phyloP scores from a whole-genome alignment of 2,113 vertebrate species.

The Chlorocebus sabaeus region DNA sequence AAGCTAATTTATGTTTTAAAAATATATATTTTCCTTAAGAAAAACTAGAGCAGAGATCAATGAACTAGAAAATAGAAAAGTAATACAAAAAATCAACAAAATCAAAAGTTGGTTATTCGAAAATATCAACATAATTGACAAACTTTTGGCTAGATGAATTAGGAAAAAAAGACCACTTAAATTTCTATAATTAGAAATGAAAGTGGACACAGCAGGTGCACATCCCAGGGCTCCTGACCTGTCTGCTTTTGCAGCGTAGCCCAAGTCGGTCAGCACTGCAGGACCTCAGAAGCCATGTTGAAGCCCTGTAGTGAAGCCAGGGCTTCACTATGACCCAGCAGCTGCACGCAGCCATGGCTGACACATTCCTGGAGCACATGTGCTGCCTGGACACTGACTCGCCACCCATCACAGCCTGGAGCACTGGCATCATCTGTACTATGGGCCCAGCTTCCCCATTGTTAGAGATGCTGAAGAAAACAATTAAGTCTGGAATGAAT shows the following conservation, averaged over 20 bases:
- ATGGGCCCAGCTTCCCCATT: constrained; percentile 95
- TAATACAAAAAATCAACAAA: background rate
- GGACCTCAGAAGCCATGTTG: constrained; percentile 80
- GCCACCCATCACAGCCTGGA: constrained; percentile 90
- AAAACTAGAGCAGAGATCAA: background rate
- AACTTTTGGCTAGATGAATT: background rate
- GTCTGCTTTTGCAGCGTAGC: too few relatives aligned
- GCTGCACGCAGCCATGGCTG: constrained; percentile 94
- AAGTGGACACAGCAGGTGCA: background rate
- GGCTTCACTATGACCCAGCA: constrained; percentile 94
- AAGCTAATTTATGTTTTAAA: background rate
- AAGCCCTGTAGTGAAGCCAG: constrained; percentile 86
- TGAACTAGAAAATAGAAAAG: background rate
- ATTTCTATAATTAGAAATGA: background rate
- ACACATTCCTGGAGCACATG: constrained; percentile 95
- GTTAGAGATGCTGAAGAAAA: constrained; percentile 92
- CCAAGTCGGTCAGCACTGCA: background rate
- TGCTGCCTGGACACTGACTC: constrained; percentile 98
- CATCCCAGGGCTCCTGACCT: too few relatives aligned
- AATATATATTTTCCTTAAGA: background rate
- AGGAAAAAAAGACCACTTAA: background rate
- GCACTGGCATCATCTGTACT: constrained; percentile 98
- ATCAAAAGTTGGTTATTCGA: background rate
- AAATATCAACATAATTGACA: background rate
- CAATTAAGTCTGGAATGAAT: constrained; percentile 99